Conservation (phyloP, 2,888 invertebrate species). For the Allolobophora icterica region DNA sequence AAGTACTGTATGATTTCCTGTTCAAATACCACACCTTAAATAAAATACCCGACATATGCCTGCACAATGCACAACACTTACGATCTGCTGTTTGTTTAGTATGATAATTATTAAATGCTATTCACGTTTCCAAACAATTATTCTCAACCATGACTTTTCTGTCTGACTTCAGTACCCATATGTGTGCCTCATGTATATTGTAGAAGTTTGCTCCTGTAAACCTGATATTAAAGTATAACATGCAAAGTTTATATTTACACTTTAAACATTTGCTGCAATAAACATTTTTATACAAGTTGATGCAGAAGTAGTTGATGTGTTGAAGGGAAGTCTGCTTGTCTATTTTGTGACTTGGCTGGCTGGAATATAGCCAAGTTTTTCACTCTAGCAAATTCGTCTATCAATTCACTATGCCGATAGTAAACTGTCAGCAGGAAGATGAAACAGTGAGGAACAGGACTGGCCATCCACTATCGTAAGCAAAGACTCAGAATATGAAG, state of each 20-base stretch:
- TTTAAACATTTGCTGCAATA: background rate
- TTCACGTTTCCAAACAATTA: background rate
- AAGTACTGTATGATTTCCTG: background rate
- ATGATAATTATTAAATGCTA: background rate
- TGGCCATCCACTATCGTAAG: background rate
- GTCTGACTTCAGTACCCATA: background rate
- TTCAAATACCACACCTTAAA: background rate
- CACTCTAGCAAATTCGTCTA: background rate
- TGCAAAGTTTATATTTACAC: background rate
- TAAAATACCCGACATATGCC: background rate
- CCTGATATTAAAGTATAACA: background rate
- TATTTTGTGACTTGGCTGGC: slow-evolving; percentile 2
- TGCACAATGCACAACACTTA: background rate
- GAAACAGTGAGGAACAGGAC: background rate
- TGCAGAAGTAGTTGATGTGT: background rate
- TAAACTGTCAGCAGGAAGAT: background rate
- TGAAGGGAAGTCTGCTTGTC: background rate
- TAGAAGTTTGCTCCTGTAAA: background rate
- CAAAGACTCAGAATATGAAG: background rate
- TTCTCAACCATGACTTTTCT: background rate
- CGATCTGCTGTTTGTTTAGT: background rate
- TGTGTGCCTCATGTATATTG: background rate
- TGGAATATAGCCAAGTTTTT: too few relatives aligned
- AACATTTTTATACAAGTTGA: background rate
- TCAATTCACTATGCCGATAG: too few relatives aligned